Conservation (phyloP, 2,797 vertebrate species). For the Cossypha caffra region DNA sequence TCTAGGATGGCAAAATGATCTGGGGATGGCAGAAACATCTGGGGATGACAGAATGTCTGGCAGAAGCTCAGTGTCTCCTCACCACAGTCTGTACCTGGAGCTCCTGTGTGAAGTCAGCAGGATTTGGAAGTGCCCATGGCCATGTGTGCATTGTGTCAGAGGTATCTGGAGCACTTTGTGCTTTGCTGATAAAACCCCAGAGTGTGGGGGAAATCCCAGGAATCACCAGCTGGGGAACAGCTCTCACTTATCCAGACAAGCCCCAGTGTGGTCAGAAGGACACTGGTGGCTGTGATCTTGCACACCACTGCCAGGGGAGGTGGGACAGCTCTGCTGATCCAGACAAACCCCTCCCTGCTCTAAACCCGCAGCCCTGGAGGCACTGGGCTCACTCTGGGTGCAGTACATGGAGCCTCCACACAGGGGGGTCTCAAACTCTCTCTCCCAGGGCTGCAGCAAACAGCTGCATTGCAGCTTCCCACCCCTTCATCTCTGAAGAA, state of each 20-base stretch:
- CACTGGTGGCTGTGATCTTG: fast-evolving
- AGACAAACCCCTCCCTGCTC: background rate
- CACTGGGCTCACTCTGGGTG: background rate
- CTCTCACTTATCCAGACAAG: background rate
- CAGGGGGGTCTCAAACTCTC: background rate
- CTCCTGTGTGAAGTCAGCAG: background rate
- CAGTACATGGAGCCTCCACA: background rate
- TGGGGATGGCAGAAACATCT: background rate
- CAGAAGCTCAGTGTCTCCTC: background rate
- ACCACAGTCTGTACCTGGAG: background rate
- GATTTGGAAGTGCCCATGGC: background rate
- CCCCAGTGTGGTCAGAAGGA: background rate
- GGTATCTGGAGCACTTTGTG: background rate
- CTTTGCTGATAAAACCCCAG: background rate
- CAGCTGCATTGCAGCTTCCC: background rate
- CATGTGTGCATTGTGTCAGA: fast-evolving
- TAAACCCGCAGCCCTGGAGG: fast-evolving
- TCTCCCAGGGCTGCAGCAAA: background rate
- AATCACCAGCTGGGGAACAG: background rate
- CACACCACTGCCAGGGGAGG: background rate
- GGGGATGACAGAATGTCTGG: fast-evolving
- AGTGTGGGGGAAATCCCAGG: background rate
- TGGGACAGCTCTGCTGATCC: background rate
- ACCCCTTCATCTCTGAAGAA: background rate
- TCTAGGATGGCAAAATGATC: background rate